Conservation (phyloP, 2,888 invertebrate species). For the Caprella mutica region DNA sequence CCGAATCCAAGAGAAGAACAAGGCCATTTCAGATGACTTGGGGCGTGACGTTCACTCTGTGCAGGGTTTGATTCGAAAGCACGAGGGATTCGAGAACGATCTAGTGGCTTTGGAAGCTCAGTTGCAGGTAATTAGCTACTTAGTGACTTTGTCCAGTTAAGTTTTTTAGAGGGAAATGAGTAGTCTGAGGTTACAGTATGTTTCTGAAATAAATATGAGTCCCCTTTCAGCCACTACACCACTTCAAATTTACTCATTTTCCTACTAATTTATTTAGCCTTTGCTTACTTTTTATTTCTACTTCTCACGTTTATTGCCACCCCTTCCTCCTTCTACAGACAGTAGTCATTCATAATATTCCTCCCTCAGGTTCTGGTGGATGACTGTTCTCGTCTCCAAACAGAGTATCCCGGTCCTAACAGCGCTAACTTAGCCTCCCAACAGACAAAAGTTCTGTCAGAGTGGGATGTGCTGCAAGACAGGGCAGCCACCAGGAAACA, state of each 20-base stretch:
- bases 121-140: too few relatives aligned
- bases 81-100: conserved; percentile 89
- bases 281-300: background rate
- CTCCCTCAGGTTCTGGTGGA: conserved; percentile 64
- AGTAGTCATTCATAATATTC: background rate
- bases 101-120: conserved; percentile 83
- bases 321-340: background rate
- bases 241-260: background rate
- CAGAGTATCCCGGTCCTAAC: conserved; percentile 80
- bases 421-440: conserved; percentile 78
- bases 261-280: background rate
- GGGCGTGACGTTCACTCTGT: conserved; percentile 77
- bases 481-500: conserved; percentile 66
- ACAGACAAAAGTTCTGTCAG: conserved; percentile 69
- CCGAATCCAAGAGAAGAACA: conserved; percentile 78
- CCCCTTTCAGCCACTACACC: background rate
- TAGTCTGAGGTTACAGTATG: too few relatives aligned
- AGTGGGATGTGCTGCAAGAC: conserved; percentile 76
- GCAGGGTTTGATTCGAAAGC: conserved; percentile 65
- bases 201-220: too few relatives aligned
- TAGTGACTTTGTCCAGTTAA: too few relatives aligned
- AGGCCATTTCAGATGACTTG: conserved; percentile 66
- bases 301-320: background rate
- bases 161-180: too few relatives aligned
- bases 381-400: conserved; percentile 76